These are phyloP conservation scores for Montipora capitata DNA, from an alignment of 92 coral and sea anemone genomes.

Conservation along the genomic window DNA sequence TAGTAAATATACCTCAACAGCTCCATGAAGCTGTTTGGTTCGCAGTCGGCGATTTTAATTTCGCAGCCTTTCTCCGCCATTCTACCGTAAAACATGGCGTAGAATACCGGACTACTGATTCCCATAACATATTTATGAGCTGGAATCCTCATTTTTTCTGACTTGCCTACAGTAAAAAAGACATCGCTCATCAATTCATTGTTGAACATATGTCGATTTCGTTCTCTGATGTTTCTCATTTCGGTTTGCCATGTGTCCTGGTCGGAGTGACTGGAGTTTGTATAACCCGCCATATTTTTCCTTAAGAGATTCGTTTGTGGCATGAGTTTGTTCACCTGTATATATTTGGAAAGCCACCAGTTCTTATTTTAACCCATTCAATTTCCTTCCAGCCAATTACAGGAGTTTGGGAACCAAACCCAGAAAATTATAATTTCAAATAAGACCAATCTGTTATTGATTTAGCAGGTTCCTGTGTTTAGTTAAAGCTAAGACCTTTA, in stretches of 20 bases:
- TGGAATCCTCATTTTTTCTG: slow-evolving; percentile 72
- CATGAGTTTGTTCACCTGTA: slow-evolving; percentile 27
- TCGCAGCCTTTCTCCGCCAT: slow-evolving; percentile 87
- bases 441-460: neutral
- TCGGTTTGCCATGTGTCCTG: slow-evolving; percentile 87
- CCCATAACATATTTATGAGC: slow-evolving; percentile 89
- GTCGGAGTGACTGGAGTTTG: slow-evolving; percentile 37
- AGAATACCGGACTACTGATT: slow-evolving; percentile 88
- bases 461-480: slow-evolving; percentile 28
- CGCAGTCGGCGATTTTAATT: slow-evolving; percentile 82
- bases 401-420: neutral
- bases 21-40: slow-evolving; percentile 80
- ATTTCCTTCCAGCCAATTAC: slow-evolving; percentile 27
- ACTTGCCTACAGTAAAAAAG: slow-evolving; percentile 78
- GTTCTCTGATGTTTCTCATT: slow-evolving; percentile 76
- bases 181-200: slow-evolving; percentile 87
- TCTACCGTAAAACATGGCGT: slow-evolving; percentile 90
- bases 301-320: neutral
- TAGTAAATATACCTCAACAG: slow-evolving; percentile 84
- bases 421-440: slow-evolving; percentile 1
- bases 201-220: slow-evolving; percentile 87
- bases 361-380: slow-evolving; percentile 12
- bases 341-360: slow-evolving; percentile 41
- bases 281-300: slow-evolving; percentile 79
- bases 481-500: neutral